Evolutionary conservation across 2,113 vertebrate genomes (phyloP).

Genomic region (Gallinago media): DNA sequence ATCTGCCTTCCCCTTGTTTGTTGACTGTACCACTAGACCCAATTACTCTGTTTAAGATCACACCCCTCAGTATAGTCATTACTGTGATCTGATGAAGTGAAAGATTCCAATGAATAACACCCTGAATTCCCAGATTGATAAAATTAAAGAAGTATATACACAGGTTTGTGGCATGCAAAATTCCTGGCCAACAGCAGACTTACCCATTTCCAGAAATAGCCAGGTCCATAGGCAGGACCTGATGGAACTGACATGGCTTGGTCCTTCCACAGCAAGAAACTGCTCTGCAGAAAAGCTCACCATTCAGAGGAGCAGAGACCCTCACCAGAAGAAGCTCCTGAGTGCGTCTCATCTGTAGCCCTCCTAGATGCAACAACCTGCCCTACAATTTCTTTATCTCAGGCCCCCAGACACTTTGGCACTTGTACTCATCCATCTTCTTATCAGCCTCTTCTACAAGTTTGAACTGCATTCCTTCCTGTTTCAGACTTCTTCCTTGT

Average conservation of each 20-base stretch:
- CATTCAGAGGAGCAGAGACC: background rate
- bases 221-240: background rate
- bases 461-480: background rate
- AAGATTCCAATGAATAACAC: accelerated
- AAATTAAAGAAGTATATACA: background rate
- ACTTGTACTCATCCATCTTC: background rate
- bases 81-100: accelerated
- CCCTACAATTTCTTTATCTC: background rate
- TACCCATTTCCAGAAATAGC: background rate
- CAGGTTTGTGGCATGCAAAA: background rate
- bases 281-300: accelerated
- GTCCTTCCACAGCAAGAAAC: background rate
- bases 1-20: background rate
- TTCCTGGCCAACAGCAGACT: background rate
- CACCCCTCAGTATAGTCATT: accelerated
- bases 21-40: accelerated
- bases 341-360: background rate
- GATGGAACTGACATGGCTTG: background rate
- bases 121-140: background rate
- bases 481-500: background rate
- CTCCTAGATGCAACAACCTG: background rate
- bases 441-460: background rate
- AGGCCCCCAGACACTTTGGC: background rate
- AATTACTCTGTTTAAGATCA: accelerated
- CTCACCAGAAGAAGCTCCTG: background rate